phyloP scores from a whole-genome alignment of 2,888 invertebrate genomes.

The Drosophila acutilabella region DNA sequence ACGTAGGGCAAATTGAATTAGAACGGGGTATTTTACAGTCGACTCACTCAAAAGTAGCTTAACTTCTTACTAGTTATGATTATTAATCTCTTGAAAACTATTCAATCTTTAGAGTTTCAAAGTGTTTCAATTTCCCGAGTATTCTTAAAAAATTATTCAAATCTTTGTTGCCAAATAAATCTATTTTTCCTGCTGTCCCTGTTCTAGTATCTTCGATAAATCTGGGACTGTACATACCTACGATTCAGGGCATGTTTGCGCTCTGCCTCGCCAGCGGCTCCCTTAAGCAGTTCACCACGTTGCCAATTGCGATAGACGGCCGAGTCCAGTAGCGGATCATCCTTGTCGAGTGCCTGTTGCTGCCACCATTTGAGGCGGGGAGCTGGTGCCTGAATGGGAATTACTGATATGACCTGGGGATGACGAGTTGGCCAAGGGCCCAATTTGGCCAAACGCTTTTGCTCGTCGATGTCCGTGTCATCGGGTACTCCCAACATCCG shows the following conservation, averaged over 20 bases:
- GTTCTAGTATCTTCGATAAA: slow-evolving; percentile 24
- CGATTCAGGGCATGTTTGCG: slow-evolving; percentile 65
- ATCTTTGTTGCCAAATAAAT: too few species aligned
- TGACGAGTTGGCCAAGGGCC: slow-evolving; percentile 62
- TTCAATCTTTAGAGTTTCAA: too few species aligned
- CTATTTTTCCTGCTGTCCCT: neutral
- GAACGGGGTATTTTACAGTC: too few species aligned
- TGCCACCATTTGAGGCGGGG: slow-evolving; percentile 68
- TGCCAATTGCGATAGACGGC: slow-evolving; percentile 65
- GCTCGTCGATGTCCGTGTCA: slow-evolving; percentile 77
- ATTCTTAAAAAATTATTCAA: too few species aligned
- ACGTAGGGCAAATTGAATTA: too few species aligned
- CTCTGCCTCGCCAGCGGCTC: slow-evolving; percentile 59
- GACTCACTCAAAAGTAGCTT: too few species aligned
- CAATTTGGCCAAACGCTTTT: slow-evolving; percentile 69
- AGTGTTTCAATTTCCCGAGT: too few species aligned
- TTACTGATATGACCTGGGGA: slow-evolving; percentile 64
- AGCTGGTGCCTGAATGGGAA: slow-evolving; percentile 52
- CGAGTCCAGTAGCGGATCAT: slow-evolving; percentile 53
- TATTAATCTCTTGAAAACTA: too few species aligned
- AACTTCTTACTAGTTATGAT: too few species aligned
- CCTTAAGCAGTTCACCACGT: slow-evolving; percentile 47
- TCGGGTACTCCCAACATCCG: slow-evolving; percentile 74
- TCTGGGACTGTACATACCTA: slow-evolving; percentile 47
- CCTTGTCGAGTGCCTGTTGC: slow-evolving; percentile 57